Evolutionary conservation across 2,113 vertebrate species (phyloP).

Genomic region (Rhizomys pruinosus): DNA sequence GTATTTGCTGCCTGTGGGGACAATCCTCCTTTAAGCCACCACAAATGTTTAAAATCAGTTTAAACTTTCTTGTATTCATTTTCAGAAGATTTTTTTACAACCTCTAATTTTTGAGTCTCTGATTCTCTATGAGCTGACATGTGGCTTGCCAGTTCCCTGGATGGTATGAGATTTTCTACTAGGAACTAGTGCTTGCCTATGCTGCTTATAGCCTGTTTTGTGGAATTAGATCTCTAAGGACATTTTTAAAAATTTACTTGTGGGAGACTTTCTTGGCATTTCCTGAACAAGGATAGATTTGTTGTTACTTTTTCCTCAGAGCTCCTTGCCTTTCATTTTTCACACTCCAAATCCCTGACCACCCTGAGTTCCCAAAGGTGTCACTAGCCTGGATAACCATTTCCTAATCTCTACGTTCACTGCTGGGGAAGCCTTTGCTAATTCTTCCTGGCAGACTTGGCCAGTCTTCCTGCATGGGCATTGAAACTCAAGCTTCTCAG

Average conservation of each 20-base stretch:
- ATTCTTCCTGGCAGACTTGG: neutral
- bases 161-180: neutral
- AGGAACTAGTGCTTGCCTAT: neutral
- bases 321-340: neutral
- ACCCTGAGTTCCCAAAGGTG: too few relatives aligned
- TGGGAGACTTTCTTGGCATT: neutral
- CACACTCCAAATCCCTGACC: neutral
- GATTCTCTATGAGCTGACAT: neutral
- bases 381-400: neutral
- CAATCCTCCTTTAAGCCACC: too few relatives aligned
- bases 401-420: neutral
- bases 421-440: neutral
- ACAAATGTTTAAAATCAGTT: neutral
- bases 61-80: neutral
- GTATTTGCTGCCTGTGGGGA: too few relatives aligned
- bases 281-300: neutral
- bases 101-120: neutral
- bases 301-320: constrained; percentile 37
- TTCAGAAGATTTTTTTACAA: neutral
- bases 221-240: neutral
- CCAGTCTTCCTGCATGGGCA: neutral
- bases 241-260: neutral
- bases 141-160: neutral
- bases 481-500: neutral
- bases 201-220: neutral